Percentiles rank a stretch among this genome's conserved stretches.
phyloP scores from a whole-genome alignment of 2,797 vertebrate genomes.

The Falco naumanni region DNA sequence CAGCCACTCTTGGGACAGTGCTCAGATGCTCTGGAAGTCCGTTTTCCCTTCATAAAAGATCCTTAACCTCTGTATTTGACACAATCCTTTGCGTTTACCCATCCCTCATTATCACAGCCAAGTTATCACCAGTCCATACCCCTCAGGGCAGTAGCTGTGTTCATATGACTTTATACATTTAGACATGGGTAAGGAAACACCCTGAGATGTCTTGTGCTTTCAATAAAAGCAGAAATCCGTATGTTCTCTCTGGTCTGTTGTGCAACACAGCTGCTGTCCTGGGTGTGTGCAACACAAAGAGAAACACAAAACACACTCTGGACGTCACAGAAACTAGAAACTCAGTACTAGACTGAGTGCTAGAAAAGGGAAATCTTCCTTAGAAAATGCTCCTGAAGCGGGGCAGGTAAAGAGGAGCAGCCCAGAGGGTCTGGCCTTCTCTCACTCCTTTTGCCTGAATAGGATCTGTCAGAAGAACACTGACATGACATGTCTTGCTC shows the following conservation, averaged over 20 bases:
- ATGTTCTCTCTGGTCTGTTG: not conserved
- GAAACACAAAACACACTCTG: not conserved
- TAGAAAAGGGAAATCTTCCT: not conserved
- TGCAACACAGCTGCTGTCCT: not conserved
- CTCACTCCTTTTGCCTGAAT: not conserved
- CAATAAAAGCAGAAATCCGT: not conserved
- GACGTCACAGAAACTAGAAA: not conserved
- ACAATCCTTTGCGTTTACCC: not conserved
- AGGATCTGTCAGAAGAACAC: not conserved
- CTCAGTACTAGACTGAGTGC: not conserved
- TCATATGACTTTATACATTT: not conserved
- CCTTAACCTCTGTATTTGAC: not conserved
- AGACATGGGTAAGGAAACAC: not conserved
- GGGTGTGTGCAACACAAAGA: not conserved
- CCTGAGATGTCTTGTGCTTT: not conserved
- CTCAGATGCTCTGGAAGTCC: not conserved
- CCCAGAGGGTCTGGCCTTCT: not conserved
- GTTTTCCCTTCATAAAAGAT: not conserved
- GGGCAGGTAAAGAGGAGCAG: not conserved
- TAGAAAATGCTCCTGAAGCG: not conserved
- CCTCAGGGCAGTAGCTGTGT: too few relatives aligned
- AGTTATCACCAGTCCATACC: not conserved
- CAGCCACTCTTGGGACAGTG: not conserved
- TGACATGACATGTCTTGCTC: not conserved
- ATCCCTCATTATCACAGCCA: not conserved